phyloP scores from a whole-genome alignment of 2,888 invertebrate species.

The Sinhomidia bicolor region DNA sequence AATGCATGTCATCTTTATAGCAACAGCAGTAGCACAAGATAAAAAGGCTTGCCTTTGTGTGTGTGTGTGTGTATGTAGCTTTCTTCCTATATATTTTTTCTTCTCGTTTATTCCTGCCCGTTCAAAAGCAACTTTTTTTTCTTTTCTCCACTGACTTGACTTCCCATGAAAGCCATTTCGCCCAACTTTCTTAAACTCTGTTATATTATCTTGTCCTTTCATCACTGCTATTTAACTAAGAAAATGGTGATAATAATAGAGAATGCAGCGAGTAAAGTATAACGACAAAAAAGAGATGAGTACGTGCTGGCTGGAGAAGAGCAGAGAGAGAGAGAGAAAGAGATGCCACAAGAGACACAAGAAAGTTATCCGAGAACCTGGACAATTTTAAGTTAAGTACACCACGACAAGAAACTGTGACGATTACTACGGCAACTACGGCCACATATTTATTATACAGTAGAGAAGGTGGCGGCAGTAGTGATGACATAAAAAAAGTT shows the following conservation, averaged over 20 bases:
- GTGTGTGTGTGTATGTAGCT: too few species aligned
- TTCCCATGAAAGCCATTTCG: constrained; percentile 59
- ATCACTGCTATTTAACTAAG: background rate
- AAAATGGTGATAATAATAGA: background rate
- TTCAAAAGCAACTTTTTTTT: constrained; percentile 37
- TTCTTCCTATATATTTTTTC: too few species aligned
- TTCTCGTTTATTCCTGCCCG: too few species aligned
- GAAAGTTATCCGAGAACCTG: too few species aligned
- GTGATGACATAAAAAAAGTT: background rate
- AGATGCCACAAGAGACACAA: constrained; percentile 12
- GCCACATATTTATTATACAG: too few species aligned
- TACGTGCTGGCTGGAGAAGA: background rate
- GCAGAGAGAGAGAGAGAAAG: too few species aligned
- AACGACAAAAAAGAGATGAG: background rate
- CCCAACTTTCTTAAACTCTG: constrained; percentile 46
- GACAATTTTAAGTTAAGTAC: too few species aligned
- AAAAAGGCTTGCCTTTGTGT: too few species aligned
- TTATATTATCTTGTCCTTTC: constrained; percentile 14
- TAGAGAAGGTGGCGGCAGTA: background rate
- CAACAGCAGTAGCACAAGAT: too few species aligned
- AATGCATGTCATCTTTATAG: too few species aligned
- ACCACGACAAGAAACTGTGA: too few species aligned
- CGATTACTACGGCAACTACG: too few species aligned
- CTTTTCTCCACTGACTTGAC: background rate
- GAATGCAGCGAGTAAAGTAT: background rate